phyloP scores from a whole-genome alignment of 2,113 vertebrate species.

The Amphiprion ocellaris region DNA sequence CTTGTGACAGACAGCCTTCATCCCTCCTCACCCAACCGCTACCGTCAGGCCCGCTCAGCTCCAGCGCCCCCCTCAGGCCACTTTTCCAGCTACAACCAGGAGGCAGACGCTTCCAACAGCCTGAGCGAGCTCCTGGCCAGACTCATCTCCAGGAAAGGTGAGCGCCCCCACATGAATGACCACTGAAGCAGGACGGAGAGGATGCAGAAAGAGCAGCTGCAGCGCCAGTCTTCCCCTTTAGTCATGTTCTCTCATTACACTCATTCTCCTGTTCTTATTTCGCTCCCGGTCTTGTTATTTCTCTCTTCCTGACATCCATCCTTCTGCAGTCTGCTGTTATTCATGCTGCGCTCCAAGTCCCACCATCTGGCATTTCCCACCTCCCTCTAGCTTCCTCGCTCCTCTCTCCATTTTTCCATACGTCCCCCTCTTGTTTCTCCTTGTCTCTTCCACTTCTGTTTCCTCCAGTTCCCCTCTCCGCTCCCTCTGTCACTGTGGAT shows the following conservation, averaged over 20 bases:
- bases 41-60: slow-evolving; percentile 78
- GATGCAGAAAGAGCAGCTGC: background rate
- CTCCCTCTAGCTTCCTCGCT: slow-evolving; percentile 47
- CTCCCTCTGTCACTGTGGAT: slow-evolving; percentile 31
- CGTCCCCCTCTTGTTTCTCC: slow-evolving; percentile 11
- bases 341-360: slow-evolving; percentile 59
- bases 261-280: background rate
- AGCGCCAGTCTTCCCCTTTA: background rate
- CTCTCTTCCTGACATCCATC: slow-evolving; percentile 27
- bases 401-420: slow-evolving; percentile 21
- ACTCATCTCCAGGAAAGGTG: slow-evolving; percentile 84
- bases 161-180: background rate
- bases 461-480: slow-evolving; percentile 3
- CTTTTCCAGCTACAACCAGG: slow-evolving; percentile 60
- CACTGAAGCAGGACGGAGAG: background rate
- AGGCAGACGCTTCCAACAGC: slow-evolving; percentile 53
- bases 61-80: slow-evolving; percentile 60
- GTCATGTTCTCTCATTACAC: slow-evolving; percentile 6
- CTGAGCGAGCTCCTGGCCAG: slow-evolving; percentile 81
- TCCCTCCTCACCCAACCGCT: slow-evolving; percentile 51
- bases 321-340: slow-evolving; percentile 35
- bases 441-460: slow-evolving; percentile 20
- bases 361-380: slow-evolving; percentile 71
- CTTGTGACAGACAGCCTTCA: slow-evolving; percentile 52
- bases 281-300: slow-evolving; percentile 28